These are phyloP conservation scores for Chaitophorus viminalis DNA, from an alignment of 2,888 invertebrate genomes.

Conservation along the genomic window DNA sequence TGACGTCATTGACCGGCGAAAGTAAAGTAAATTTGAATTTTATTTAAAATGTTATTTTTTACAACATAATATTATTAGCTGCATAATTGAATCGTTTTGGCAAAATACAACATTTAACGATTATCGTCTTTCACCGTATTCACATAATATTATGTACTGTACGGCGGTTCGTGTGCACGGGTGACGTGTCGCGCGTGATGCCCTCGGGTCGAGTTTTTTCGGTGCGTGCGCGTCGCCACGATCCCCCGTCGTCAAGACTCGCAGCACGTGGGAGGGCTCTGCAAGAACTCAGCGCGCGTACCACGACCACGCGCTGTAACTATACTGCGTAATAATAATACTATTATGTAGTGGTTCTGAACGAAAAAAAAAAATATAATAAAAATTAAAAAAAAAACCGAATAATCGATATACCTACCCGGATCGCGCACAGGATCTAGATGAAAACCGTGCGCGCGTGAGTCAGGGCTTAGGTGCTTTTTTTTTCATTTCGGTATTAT, in stretches of 20 bases:
- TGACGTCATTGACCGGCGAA: too few relatives aligned
- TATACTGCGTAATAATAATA: conserved; percentile 12
- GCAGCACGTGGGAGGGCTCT: not conserved
- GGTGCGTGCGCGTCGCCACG: too few relatives aligned
- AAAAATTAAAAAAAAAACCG: not conserved
- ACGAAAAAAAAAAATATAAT: not conserved
- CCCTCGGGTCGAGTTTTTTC: not conserved
- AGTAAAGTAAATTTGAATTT: too few relatives aligned
- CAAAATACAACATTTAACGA: too few relatives aligned
- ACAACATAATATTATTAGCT: too few relatives aligned
- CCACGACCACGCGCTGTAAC: not conserved
- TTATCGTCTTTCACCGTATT: too few relatives aligned
- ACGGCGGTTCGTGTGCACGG: too few relatives aligned
- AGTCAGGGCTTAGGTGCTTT: not conserved
- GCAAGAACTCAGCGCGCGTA: not conserved
- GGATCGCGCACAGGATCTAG: not conserved
- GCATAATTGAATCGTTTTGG: too few relatives aligned
- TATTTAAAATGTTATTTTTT: too few relatives aligned
- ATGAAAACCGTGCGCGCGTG: not conserved
- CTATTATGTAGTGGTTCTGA: not conserved
- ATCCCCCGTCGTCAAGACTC: not conserved
- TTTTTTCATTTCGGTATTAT: not conserved
- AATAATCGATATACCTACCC: conserved; percentile 1
- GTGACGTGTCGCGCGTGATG: not conserved
- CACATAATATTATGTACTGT: too few relatives aligned